Percentiles rank a stretch among this genome's conserved stretches.
Conservation (phyloP, 2,113 vertebrate genomes). For the Crotalus viridis region DNA sequence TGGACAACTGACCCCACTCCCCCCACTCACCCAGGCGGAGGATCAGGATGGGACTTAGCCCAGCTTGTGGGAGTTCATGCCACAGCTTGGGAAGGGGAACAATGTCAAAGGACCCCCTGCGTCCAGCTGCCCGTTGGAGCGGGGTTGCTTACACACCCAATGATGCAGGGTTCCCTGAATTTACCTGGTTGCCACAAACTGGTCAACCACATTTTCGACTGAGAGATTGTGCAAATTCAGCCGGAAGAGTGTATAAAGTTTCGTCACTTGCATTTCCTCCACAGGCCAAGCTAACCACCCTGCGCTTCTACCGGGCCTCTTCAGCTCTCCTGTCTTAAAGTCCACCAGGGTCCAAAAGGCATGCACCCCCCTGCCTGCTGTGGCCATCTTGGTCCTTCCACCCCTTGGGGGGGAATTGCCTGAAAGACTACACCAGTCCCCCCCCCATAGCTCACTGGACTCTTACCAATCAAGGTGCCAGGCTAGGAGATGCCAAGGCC, state of each 20-base stretch:
- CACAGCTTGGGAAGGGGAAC: not conserved
- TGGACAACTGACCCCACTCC: not conserved
- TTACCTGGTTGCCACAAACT: not conserved
- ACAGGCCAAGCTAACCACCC: not conserved
- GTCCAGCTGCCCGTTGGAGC: not conserved
- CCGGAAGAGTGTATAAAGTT: not conserved
- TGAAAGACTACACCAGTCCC: not conserved
- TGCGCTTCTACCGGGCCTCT: not conserved
- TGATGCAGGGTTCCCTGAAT: not conserved
- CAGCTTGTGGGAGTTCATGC: not conserved
- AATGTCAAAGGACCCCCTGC: not conserved
- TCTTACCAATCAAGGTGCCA: not conserved
- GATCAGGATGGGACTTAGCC: not conserved
- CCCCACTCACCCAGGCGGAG: not conserved
- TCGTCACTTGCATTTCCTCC: not conserved
- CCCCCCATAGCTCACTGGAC: not conserved
- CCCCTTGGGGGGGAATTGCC: not conserved
- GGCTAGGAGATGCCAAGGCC: not conserved
- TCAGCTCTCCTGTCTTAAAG: not conserved
- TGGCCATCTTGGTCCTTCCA: not conserved
- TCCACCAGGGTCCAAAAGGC: not conserved
- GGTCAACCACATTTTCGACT: not conserved
- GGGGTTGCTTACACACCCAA: not conserved
- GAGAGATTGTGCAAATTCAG: not conserved
- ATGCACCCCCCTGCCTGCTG: fast-evolving